Evolutionary conservation across 2,113 vertebrate genomes (phyloP).

Genomic region (Zosterops borbonicus): DNA sequence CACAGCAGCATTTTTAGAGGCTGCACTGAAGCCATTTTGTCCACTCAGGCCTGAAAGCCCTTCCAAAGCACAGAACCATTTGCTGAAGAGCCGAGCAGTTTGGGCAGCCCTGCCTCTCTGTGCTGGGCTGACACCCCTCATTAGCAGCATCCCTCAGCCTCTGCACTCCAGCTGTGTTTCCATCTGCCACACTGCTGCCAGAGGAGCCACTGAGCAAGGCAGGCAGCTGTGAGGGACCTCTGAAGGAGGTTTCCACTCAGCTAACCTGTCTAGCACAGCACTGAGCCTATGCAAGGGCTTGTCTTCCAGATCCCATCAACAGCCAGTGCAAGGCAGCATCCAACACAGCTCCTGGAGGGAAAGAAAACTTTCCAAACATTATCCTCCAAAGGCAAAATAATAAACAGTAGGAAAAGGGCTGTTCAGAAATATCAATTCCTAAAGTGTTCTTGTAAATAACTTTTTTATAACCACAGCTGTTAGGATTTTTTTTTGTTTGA

Average conservation of each 20-base stretch:
- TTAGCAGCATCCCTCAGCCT: not conserved
- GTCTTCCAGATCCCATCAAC: not conserved
- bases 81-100: not conserved
- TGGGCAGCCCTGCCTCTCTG: not conserved
- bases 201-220: not conserved
- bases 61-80: not conserved
- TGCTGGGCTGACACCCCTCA: fast-evolving
- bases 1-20: not conserved
- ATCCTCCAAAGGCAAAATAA: not conserved
- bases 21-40: not conserved
- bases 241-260: not conserved
- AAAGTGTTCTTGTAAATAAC: not conserved
- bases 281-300: not conserved
- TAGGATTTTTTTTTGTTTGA: not conserved
- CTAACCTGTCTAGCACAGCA: not conserved
- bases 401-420: not conserved
- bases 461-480: not conserved
- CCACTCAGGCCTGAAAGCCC: not conserved
- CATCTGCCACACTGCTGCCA: not conserved
- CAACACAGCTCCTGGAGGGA: not conserved
- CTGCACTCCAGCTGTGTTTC: not conserved
- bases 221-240: not conserved
- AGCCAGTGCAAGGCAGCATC: not conserved
- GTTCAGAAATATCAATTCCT: not conserved
- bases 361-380: not conserved